These are phyloP conservation scores for Apocheima hispidaria DNA, from an alignment of 2,888 invertebrate genomes.

Conservation along the genomic window DNA sequence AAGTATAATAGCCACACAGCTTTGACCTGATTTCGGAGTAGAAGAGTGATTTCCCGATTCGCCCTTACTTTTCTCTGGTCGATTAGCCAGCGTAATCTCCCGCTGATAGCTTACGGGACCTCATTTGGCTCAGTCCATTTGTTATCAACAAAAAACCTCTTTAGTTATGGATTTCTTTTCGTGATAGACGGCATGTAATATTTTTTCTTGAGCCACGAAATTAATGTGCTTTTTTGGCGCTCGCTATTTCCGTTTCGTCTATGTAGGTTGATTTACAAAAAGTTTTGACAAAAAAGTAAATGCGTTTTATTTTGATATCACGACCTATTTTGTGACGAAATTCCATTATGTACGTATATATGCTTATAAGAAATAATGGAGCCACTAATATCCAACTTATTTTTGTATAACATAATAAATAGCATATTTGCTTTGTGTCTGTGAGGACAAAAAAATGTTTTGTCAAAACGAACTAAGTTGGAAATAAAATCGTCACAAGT, in stretches of 20 bases:
- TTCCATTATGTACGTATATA: background rate
- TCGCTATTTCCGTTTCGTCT: conserved; percentile 18
- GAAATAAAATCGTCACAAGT: too few species aligned
- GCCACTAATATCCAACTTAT: background rate
- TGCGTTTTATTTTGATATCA: conserved; percentile 11
- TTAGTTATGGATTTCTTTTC: conserved; percentile 27
- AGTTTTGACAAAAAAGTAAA: conserved; percentile 11
- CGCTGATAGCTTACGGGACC: conserved; percentile 33
- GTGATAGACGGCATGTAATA: conserved; percentile 27
- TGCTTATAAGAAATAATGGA: background rate
- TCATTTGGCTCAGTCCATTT: conserved; percentile 34
- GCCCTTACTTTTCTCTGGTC: conserved; percentile 24
- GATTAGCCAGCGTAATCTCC: conserved; percentile 38
- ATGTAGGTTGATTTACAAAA: conserved; percentile 10
- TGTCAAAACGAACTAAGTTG: background rate
- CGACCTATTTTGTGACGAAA: conserved; percentile 1
- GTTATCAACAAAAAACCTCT: conserved; percentile 36
- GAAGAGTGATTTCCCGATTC: conserved; percentile 31
- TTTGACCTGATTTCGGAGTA: conserved; percentile 38
- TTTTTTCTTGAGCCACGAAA: conserved; percentile 26
- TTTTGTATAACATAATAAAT: background rate
- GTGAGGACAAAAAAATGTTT: background rate
- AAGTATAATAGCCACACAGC: conserved; percentile 20
- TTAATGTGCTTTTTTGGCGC: conserved; percentile 26
- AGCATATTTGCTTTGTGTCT: background rate